Evolutionary conservation across 2,888 invertebrate genomes (phyloP).

Genomic region (Meliscaeva auricollis): DNA sequence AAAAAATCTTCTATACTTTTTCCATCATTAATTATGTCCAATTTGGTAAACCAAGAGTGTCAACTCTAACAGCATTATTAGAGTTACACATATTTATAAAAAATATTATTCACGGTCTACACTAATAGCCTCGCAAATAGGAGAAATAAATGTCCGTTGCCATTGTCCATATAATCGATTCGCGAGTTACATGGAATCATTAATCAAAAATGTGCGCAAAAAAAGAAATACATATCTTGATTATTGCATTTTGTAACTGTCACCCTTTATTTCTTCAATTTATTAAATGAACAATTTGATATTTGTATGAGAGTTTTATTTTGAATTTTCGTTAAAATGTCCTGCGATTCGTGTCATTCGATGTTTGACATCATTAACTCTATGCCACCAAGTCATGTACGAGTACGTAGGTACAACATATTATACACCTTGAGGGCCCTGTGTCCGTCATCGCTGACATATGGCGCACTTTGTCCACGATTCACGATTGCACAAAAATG

Average conservation of each 20-base stretch:
- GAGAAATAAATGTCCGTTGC: not conserved
- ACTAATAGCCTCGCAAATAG: slow-evolving; percentile 42
- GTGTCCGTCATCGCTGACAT: slow-evolving; percentile 30
- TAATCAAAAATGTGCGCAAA: slow-evolving; percentile 52
- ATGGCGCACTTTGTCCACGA: slow-evolving; percentile 48
- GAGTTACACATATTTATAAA: slow-evolving; percentile 51
- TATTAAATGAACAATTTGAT: slow-evolving; percentile 51
- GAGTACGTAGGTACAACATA: not conserved
- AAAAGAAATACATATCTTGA: slow-evolving; percentile 40
- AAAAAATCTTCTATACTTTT: not conserved
- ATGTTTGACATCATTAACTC: slow-evolving; percentile 69
- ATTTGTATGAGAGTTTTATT: slow-evolving; percentile 5
- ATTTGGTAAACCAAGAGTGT: slow-evolving; percentile 2
- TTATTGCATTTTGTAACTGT: slow-evolving; percentile 43
- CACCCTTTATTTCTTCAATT: slow-evolving; percentile 48
- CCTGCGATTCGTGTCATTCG: slow-evolving; percentile 33
- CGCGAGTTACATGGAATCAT: slow-evolving; percentile 54
- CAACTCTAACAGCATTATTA: slow-evolving; percentile 16
- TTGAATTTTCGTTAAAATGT: slow-evolving; percentile 57
- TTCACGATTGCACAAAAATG: slow-evolving; percentile 33
- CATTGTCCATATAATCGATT: slow-evolving; percentile 28
- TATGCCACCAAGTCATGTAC: slow-evolving; percentile 40
- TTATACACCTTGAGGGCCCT: slow-evolving; percentile 32
- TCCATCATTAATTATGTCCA: slow-evolving; percentile 11
- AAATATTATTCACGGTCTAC: slow-evolving; percentile 58